phyloP scores from a whole-genome alignment of 2,888 invertebrate genomes.

The Fragum sueziense region DNA sequence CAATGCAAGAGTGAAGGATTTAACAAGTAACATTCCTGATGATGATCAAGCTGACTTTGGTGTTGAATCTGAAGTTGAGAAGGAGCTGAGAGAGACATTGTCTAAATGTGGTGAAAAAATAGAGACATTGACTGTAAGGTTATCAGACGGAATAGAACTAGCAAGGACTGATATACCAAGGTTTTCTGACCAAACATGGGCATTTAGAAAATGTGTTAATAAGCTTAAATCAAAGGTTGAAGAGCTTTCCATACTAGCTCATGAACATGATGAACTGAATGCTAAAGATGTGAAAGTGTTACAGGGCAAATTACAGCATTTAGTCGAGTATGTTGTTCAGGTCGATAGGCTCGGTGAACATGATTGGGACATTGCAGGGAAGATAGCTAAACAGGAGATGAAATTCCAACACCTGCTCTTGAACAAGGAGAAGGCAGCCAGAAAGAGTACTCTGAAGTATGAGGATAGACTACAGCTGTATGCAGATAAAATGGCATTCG shows the following conservation, averaged over 20 bases:
- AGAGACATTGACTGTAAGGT: conserved; percentile 62
- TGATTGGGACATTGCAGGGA: conserved; percentile 73
- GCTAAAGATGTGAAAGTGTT: conserved; percentile 71
- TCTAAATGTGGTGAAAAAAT: conserved; percentile 69
- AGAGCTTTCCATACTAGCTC: conserved; percentile 64
- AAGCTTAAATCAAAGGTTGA: conserved; percentile 68
- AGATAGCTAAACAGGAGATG: conserved; percentile 67
- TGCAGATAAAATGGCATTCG: conserved; percentile 76
- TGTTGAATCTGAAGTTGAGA: conserved; percentile 47
- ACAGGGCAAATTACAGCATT: conserved; percentile 66
- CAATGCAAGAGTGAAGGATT: conserved; percentile 66
- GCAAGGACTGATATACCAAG: conserved; percentile 56
- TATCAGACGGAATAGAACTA: conserved; percentile 62
- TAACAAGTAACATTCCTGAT: conserved; percentile 62
- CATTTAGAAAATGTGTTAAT: conserved; percentile 70
- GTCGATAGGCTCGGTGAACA: conserved; percentile 68
- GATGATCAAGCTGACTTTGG: conserved; percentile 41
- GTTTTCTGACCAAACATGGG: conserved; percentile 60
- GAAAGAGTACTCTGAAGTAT: conserved; percentile 58
- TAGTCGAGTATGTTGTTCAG: conserved; percentile 70
- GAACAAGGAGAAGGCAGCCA: conserved; percentile 55
- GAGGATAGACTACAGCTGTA: conserved; percentile 71
- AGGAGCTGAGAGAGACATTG: conserved; percentile 58
- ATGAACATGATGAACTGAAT: conserved; percentile 71
- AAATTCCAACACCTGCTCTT: conserved; percentile 58